Conservation (phyloP, 37 sponge, comb jelly and placozoan genomes). For the Lycopodina hypogea region DNA sequence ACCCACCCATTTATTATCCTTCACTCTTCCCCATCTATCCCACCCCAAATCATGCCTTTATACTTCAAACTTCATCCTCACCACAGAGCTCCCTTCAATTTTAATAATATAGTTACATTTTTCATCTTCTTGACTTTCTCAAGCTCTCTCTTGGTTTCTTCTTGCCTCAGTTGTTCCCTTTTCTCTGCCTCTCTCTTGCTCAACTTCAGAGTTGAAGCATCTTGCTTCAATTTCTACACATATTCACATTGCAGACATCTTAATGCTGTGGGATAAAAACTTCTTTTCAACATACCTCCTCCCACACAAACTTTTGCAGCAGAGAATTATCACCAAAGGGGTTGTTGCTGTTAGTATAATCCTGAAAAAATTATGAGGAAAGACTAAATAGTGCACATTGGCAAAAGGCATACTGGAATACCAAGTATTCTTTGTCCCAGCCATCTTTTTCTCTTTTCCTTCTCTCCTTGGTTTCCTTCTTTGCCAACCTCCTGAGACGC, state of each 20-base stretch:
- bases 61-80: constrained; percentile 8
- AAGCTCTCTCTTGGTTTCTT: constrained; percentile 86
- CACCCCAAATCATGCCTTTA: constrained; percentile 11
- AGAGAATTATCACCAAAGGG: constrained; percentile 90
- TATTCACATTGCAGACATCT: not conserved
- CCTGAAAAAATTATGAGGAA: constrained; percentile 23
- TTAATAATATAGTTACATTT: too few relatives aligned
- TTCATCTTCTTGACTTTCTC: constrained; percentile 86
- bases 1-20: constrained; percentile 44
- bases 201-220: constrained; percentile 57
- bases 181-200: constrained; percentile 58
- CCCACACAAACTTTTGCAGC: constrained; percentile 89
- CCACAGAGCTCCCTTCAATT: too few relatives aligned
- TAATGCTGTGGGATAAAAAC: not conserved
- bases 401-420: not conserved
- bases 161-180: constrained; percentile 59
- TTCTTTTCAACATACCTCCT: constrained; percentile 53
- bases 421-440: constrained; percentile 74
- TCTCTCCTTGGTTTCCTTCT: constrained; percentile 66
- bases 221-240: constrained; percentile 74
- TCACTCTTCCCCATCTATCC: constrained; percentile 21
- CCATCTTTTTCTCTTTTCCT: constrained; percentile 58
- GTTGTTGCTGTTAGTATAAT: constrained; percentile 88
- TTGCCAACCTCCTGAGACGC: constrained; percentile 63
- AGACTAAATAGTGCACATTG: not conserved